Percentiles rank a stretch among this genome's conserved stretches.
Conservation (phyloP, 2,888 invertebrate genomes). For the Ashinkailepas kermadecensis region DNA sequence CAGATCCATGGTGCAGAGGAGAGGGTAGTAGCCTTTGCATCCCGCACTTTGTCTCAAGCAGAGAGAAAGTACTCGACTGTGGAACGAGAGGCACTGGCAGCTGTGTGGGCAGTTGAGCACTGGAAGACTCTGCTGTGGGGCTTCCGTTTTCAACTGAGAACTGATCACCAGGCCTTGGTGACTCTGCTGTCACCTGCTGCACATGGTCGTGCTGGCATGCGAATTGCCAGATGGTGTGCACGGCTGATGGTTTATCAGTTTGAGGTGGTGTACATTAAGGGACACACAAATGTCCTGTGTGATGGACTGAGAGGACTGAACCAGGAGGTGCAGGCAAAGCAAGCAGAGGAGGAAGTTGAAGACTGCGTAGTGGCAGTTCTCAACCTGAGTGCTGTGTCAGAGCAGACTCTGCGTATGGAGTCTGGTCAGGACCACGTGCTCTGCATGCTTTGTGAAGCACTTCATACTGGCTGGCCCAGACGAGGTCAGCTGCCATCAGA, state of each 20-base stretch:
- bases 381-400: too few relatives aligned
- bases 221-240: background rate
- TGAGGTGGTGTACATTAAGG: background rate
- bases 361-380: too few relatives aligned
- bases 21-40: too few relatives aligned
- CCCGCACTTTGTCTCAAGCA: too few relatives aligned
- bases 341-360: too few relatives aligned
- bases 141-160: background rate
- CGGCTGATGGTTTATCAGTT: background rate
- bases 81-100: too few relatives aligned
- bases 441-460: background rate
- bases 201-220: background rate
- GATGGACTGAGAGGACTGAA: too few relatives aligned
- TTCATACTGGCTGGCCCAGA: background rate
- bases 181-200: background rate
- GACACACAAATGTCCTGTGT: background rate
- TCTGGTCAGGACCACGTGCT: background rate
- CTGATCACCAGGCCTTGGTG: background rate
- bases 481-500: background rate
- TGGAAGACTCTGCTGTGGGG: too few relatives aligned
- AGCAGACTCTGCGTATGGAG: background rate
- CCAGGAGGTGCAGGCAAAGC: too few relatives aligned
- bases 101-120: too few relatives aligned
- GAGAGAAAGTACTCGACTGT: too few relatives aligned
- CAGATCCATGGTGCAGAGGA: background rate